Evolutionary conservation across 2,888 invertebrate species (phyloP).

Genomic region (Lycocerus yunnanus): DNA sequence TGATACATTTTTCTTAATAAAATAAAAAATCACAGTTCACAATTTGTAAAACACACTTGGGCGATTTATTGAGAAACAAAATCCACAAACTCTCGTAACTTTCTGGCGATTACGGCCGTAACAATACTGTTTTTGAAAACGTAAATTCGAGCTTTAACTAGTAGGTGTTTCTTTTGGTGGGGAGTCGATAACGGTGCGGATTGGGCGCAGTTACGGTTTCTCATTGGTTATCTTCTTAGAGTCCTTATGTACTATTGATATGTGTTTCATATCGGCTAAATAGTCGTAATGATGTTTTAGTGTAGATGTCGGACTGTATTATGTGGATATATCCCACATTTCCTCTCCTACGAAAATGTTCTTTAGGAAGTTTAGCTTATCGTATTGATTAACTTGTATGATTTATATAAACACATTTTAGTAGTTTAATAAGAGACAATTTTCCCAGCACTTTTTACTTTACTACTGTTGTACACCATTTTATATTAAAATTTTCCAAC

Average conservation of each 20-base stretch:
- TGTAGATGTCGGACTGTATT: slow-evolving; percentile 52
- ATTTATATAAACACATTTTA: slow-evolving; percentile 47
- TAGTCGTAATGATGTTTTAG: slow-evolving; percentile 52
- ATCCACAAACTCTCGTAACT: neutral
- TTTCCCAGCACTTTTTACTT: neutral
- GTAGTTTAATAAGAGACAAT: slow-evolving; percentile 21
- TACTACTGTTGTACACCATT: neutral
- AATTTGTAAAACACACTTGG: neutral
- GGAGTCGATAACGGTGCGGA: slow-evolving; percentile 40
- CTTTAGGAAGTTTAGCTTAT: slow-evolving; percentile 41
- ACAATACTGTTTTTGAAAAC: neutral
- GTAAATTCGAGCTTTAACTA: neutral
- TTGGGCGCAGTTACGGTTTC: slow-evolving; percentile 50
- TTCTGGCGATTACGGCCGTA: neutral
- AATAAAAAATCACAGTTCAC: neutral
- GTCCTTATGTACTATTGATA: slow-evolving; percentile 31
- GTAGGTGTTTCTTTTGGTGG: slow-evolving; percentile 21
- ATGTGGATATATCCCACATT: slow-evolving; percentile 48
- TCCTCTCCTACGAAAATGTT: slow-evolving; percentile 40
- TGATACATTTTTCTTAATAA: slow-evolving; percentile 40
- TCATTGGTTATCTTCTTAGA: slow-evolving; percentile 48
- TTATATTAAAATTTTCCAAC: neutral
- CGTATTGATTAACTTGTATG: slow-evolving; percentile 49
- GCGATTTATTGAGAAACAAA: neutral
- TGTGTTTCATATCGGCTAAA: slow-evolving; percentile 42